phyloP scores from a whole-genome alignment of 1,140 invertebrate genomes.

The Matsumurasca onukii region DNA sequence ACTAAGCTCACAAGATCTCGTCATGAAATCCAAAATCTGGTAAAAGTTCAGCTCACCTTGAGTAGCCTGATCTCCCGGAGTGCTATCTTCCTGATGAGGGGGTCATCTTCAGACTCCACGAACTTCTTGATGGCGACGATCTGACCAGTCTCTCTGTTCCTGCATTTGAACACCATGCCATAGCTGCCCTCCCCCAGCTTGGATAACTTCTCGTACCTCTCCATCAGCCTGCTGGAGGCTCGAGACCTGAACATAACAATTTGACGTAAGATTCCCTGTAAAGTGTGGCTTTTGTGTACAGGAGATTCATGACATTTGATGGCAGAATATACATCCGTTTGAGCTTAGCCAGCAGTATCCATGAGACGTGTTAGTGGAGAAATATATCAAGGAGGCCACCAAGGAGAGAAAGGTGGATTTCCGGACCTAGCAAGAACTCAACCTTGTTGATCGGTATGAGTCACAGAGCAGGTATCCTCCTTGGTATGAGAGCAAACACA shows the following conservation, averaged over 20 bases:
- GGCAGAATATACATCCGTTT: too few relatives aligned
- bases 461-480: too few relatives aligned
- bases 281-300: background rate
- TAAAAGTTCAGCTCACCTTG: conserved; percentile 68
- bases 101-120: conserved; percentile 98
- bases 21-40: background rate
- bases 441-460: too few relatives aligned
- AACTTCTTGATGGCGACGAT: conserved; percentile 99
- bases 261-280: too few relatives aligned
- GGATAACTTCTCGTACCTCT: conserved; percentile 95
- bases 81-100: conserved; percentile 97
- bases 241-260: conserved; percentile 61
- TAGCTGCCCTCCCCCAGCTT: conserved; percentile 99
- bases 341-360: too few relatives aligned
- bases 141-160: conserved; percentile 92
- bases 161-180: conserved; percentile 98
- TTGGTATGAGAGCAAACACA: too few relatives aligned
- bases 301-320: too few relatives aligned
- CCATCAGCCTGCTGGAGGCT: conserved; percentile 88
- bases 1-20: too few relatives aligned
- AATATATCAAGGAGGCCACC: too few relatives aligned
- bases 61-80: conserved; percentile 95
- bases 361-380: too few relatives aligned
- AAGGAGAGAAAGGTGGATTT: too few relatives aligned
- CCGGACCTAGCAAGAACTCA: too few relatives aligned